Evolutionary conservation across 2,888 invertebrate species (phyloP).

Genomic region (Dorcus hopei): DNA sequence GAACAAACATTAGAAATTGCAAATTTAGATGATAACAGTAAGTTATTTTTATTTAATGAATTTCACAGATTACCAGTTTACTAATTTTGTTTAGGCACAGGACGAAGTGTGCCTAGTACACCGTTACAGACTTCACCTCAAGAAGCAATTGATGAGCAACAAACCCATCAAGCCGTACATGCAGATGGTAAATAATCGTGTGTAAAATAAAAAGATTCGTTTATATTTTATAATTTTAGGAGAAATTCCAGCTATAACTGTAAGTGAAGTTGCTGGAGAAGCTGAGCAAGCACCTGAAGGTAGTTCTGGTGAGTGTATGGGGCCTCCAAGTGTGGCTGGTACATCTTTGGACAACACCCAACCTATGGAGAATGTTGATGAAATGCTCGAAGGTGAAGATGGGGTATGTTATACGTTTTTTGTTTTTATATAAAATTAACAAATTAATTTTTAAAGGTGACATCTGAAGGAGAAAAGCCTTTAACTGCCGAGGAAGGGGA

Average conservation of each 20-base stretch:
- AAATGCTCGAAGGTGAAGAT: constrained; percentile 45
- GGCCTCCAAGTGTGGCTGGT: constrained; percentile 44
- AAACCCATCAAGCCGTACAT: constrained; percentile 32
- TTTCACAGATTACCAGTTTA: neutral
- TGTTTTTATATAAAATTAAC: too few relatives aligned
- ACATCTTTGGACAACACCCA: constrained; percentile 40
- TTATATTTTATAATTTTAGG: constrained; percentile 25
- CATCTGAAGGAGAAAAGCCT: constrained; percentile 63
- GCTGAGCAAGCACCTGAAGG: constrained; percentile 51
- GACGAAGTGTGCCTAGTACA: constrained; percentile 66
- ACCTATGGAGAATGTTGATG: constrained; percentile 36
- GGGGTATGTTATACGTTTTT: constrained; percentile 33
- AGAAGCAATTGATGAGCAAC: constrained; percentile 46
- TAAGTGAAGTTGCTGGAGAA: constrained; percentile 46
- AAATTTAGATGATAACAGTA: constrained; percentile 45
- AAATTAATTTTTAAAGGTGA: constrained; percentile 43
- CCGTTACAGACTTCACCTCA: constrained; percentile 64
- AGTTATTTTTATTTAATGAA: constrained; percentile 16
- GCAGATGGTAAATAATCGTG: constrained; percentile 26
- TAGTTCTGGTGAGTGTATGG: constrained; percentile 41
- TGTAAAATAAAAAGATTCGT: neutral
- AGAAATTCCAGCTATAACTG: constrained; percentile 43
- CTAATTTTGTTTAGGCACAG: constrained; percentile 50
- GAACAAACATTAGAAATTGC: constrained; percentile 45
- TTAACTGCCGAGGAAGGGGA: constrained; percentile 49